A percentile compares a stretch with the other conserved stretches of the same genome.
Conservation (phyloP, 2,113 vertebrate species). For the Dascyllus trimaculatus region DNA sequence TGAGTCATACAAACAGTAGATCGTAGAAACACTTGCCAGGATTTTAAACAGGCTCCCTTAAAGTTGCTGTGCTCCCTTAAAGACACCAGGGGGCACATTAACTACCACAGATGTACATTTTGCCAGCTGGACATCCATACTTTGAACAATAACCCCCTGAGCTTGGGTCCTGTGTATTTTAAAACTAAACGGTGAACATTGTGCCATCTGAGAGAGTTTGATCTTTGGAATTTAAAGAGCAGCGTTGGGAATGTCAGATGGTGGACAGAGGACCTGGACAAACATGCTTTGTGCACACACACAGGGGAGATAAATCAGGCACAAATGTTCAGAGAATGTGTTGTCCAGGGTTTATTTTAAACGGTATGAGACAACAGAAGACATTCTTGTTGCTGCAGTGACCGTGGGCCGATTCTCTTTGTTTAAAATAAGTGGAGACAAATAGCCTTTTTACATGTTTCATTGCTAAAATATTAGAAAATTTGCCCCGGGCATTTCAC, state of each 20-base stretch:
- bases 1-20: too few relatives aligned
- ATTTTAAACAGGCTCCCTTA: background rate
- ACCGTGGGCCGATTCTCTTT: background rate
- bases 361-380: constrained; percentile 17
- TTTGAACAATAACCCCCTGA: background rate
- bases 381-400: background rate
- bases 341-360: constrained; percentile 31
- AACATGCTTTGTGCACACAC: constrained; percentile 23
- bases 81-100: constrained; percentile 58
- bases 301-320: constrained; percentile 40
- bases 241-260: constrained; percentile 24
- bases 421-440: background rate
- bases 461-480: too few relatives aligned
- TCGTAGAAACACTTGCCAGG: background rate
- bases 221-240: constrained; percentile 46
- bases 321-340: constrained; percentile 40
- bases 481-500: too few relatives aligned
- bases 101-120: background rate
- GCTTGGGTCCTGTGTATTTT: constrained; percentile 3
- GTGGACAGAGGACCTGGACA: constrained; percentile 31
- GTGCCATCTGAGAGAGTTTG: constrained; percentile 2
- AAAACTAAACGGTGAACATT: background rate
- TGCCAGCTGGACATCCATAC: background rate
- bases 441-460: too few relatives aligned
- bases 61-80: constrained; percentile 10